Evolutionary conservation across 2,888 invertebrate species (phyloP).

Genomic region (Lamellibrachia columna): DNA sequence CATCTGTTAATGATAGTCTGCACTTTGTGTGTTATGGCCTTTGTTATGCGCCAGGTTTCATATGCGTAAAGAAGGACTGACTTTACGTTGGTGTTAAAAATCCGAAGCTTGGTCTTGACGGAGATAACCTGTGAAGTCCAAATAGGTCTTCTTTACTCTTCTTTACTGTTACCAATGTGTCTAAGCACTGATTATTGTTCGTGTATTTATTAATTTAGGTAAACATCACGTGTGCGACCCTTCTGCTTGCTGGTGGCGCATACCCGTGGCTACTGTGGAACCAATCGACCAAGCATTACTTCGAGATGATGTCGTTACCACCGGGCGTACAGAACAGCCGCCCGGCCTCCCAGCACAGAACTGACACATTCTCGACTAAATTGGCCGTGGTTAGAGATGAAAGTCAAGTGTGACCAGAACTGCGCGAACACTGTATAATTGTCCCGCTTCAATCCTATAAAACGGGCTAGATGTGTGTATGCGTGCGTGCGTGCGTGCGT

Average conservation of each 20-base stretch:
- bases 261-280: slow-evolving; percentile 12
- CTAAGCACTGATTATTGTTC: not conserved
- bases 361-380: not conserved
- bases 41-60: too few relatives aligned
- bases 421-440: not conserved
- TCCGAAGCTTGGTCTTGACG: too few relatives aligned
- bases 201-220: not conserved
- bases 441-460: not conserved
- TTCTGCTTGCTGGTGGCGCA: not conserved
- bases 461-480: not conserved
- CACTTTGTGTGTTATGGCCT: too few relatives aligned
- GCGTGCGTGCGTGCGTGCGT: not conserved
- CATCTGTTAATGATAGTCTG: too few relatives aligned
- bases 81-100: too few relatives aligned
- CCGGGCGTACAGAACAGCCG: not conserved
- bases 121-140: too few relatives aligned
- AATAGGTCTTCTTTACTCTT: too few relatives aligned
- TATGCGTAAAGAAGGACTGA: too few relatives aligned
- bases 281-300: slow-evolving; percentile 9
- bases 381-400: not conserved
- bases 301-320: not conserved
- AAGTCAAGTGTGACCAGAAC: not conserved
- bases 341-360: not conserved
- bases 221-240: not conserved
- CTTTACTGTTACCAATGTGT: too few relatives aligned